Conservation (phyloP, 2,888 invertebrate genomes). For the Phaonia tiefii region DNA sequence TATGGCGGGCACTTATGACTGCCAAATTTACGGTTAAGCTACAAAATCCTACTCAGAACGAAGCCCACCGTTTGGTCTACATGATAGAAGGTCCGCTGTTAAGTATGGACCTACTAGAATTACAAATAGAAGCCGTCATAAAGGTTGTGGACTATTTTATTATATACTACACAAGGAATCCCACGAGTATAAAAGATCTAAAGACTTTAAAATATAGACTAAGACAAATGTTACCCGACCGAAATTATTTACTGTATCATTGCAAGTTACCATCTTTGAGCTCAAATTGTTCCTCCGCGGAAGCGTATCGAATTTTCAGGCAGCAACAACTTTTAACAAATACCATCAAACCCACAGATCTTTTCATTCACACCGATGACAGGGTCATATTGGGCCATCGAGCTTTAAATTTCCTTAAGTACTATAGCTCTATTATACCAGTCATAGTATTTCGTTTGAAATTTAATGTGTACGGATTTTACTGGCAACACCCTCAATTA, state of each 20-base stretch:
- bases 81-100: constrained; percentile 82
- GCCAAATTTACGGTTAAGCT: constrained; percentile 78
- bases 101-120: constrained; percentile 83
- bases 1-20: constrained; percentile 85
- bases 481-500: constrained; percentile 84
- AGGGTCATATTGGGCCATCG: constrained; percentile 84
- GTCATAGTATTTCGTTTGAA: constrained; percentile 82
- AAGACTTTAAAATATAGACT: constrained; percentile 78
- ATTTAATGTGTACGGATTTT: constrained; percentile 86
- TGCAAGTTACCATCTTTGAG: constrained; percentile 65
- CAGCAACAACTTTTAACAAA: constrained; percentile 64
- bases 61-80: constrained; percentile 82
- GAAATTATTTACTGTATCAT: constrained; percentile 71
- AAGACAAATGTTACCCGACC: constrained; percentile 67
- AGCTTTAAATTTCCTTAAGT: constrained; percentile 85
- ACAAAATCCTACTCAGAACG: constrained; percentile 63
- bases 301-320: constrained; percentile 73
- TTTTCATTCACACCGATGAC: constrained; percentile 83
- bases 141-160: constrained; percentile 85
- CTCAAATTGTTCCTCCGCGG: constrained; percentile 71
- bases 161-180: constrained; percentile 77
- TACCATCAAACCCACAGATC: constrained; percentile 81
- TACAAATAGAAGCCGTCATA: constrained; percentile 83
- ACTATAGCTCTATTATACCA: constrained; percentile 81
- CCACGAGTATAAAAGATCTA: constrained; percentile 44